phyloP scores from a whole-genome alignment of 2,797 vertebrate species.

The Dicrostonyx torquatus region DNA sequence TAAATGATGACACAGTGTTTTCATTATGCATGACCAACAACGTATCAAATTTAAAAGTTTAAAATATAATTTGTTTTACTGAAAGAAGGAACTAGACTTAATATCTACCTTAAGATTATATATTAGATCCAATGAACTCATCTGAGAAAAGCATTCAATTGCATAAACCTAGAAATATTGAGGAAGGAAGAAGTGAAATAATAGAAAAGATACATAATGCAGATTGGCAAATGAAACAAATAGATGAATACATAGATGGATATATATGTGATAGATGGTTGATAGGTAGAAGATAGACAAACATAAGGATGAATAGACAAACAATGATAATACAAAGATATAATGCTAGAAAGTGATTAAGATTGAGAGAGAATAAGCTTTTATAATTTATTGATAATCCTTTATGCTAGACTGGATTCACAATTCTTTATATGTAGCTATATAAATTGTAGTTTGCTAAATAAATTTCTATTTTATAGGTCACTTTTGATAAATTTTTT shows the following conservation, averaged over 20 bases:
- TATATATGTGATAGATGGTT: not conserved
- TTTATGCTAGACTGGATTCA: not conserved
- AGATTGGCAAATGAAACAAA: not conserved
- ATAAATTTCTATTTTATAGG: not conserved
- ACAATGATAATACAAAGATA: not conserved
- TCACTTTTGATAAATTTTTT: not conserved
- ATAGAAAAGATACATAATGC: not conserved
- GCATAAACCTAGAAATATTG: not conserved
- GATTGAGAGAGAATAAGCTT: not conserved
- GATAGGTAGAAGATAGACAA: no score
- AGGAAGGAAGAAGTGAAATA: not conserved
- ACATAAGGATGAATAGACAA: no score
- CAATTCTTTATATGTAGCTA: not conserved
- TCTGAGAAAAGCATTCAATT: not conserved
- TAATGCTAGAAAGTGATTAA: not conserved
- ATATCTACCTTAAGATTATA: not conserved
- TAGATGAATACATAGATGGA: no score
- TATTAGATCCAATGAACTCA: not conserved
- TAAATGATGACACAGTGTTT: not conserved
- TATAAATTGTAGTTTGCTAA: not conserved
- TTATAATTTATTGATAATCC: no score
- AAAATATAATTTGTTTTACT: constrained; percentile 31
- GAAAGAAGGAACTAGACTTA: not conserved
- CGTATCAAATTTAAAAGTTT: not conserved
- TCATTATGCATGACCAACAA: not conserved